phyloP scores from a whole-genome alignment of 1,140 invertebrate species.

The Achroia grisella region DNA sequence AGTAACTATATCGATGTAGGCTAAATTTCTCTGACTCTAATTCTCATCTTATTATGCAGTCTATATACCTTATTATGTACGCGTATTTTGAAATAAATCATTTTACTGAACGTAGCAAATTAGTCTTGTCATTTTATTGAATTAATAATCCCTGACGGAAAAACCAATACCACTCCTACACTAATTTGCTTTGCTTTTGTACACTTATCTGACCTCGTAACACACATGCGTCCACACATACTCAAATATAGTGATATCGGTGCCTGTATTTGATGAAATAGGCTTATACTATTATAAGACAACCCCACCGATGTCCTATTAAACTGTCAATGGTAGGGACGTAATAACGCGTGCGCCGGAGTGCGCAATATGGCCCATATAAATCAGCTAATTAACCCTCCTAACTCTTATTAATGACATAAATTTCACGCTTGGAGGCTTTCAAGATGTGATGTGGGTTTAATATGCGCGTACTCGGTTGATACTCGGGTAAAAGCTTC shows the following conservation, averaged over 20 bases:
- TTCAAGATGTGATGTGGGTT: constrained; percentile 38
- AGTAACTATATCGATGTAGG: too few relatives aligned
- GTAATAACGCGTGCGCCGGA: constrained; percentile 32
- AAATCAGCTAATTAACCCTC: constrained; percentile 65
- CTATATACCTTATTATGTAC: too few relatives aligned
- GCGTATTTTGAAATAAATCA: too few relatives aligned
- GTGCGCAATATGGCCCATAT: constrained; percentile 44
- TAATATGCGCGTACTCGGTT: constrained; percentile 40
- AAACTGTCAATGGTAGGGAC: constrained; percentile 46
- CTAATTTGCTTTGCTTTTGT: too few relatives aligned
- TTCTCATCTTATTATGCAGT: too few relatives aligned
- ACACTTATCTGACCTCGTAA: not conserved
- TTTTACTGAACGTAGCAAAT: too few relatives aligned
- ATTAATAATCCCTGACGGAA: too few relatives aligned
- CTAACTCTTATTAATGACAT: constrained; percentile 62
- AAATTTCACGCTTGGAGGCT: constrained; percentile 44
- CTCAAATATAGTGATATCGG: not conserved
- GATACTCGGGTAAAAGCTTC: constrained; percentile 1
- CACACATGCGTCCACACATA: not conserved
- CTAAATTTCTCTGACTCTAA: too few relatives aligned
- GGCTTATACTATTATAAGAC: not conserved
- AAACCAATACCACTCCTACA: too few relatives aligned
- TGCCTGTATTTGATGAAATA: too few relatives aligned
- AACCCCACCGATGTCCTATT: constrained; percentile 19
- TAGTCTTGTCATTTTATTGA: too few relatives aligned